Evolutionary conservation across 2,797 vertebrate genomes (phyloP).

Genomic region (Leuciscus waleckii): DNA sequence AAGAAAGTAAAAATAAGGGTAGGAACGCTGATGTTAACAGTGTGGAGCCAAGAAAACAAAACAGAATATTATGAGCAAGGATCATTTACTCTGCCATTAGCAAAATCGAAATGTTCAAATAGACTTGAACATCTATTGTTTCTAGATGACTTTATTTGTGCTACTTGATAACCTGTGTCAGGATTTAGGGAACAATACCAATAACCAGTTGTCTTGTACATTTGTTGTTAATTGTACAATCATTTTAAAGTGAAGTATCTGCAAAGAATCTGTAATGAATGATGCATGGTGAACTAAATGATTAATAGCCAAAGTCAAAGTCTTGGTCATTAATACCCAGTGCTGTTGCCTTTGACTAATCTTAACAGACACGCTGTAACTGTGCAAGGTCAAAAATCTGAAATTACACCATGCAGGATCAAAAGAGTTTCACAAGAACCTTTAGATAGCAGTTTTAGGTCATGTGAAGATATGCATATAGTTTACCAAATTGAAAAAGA

Average conservation of each 20-base stretch:
- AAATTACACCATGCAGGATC: not conserved
- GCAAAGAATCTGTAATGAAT: not conserved
- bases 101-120: not conserved
- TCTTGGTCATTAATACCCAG: not conserved
- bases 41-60: not conserved
- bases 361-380: not conserved
- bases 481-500: not conserved
- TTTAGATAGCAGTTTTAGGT: not conserved
- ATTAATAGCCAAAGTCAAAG: not conserved
- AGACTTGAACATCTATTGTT: not conserved
- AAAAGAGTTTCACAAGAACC: not conserved
- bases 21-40: not conserved
- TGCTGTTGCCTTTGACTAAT: not conserved
- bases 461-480: not conserved
- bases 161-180: not conserved
- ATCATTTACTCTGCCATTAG: not conserved
- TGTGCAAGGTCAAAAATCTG: not conserved
- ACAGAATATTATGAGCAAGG: not conserved
- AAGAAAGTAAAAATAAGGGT: not conserved
- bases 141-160: not conserved
- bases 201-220: not conserved
- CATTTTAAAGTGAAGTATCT: not conserved
- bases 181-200: not conserved
- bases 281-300: not conserved
- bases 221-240: not conserved